Evolutionary conservation across 2,113 vertebrate species (phyloP), one percentile per base, ranked within the genome.

Genomic region (Todiramphus saurophagus): DNA sequence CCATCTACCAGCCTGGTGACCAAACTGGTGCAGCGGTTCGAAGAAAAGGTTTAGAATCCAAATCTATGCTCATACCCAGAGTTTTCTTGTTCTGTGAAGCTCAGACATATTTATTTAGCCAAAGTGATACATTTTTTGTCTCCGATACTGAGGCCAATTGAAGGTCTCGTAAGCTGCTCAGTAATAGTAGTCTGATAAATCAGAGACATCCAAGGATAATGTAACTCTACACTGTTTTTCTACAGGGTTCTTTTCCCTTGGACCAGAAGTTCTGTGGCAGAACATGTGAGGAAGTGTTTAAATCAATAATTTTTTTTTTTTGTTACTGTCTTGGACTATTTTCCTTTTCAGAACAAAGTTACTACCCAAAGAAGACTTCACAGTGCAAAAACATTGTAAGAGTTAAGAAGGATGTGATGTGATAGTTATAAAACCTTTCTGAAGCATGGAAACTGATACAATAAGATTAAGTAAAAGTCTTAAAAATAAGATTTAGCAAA

Each of bases 191-290:
- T 69, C 80, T 82, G 93, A 94, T 96, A 96, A 93, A 93, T 94
- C 68, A 33, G 73, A 95, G 84, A 88, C 84, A 93, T 94, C 87
- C 94, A 95, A 93, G 66, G 69, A 92, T 93, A 95, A 96, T 81
- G 70, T 84, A 85, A 95, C 92, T 88, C 96, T 96, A 94, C 96
- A 93, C 94, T 96, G 83, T 90, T 95, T 96, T 95, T 92, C 85
- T 94, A 44, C 88, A 62, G 60, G 59, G 69, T 94, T 95, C 80
- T 96, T 93, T 92, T 81, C 55, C 73, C n/a, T 88, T 92, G 68
- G 64, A 81, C 60, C 44, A 90, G 56, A 88, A 81, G 21, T 96
- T 96, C 73, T 94, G 41, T 90, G 93, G 90, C 92, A 95, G 85
- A 93, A 93, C 73, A 78, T 94, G 83, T 75, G 51, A 96, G 68